Base-by-base conservation (phyloP, 2,888 invertebrate genomes). In the Drosophila prostipennis region DNA sequence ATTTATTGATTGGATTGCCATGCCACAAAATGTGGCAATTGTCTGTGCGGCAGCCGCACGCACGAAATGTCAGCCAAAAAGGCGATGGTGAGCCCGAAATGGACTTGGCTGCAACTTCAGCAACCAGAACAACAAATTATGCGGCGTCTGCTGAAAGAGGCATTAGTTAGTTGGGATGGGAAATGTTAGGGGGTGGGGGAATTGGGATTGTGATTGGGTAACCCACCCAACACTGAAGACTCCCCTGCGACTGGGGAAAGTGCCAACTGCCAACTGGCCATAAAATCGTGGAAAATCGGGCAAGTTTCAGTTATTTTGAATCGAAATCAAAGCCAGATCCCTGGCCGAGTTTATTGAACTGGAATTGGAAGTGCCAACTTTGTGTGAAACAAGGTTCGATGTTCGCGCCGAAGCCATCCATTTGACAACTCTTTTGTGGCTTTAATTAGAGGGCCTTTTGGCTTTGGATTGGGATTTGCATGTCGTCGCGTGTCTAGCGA, bases 1-100 rank as follows among this genome's bases (percentile, higher is more conserved):
- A 42, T 78, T 78, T 88, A 83, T 83, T 86, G 82, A 83, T 83
- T 87, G 86, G 26, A 26, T 5, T 26, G 26, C 26, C 37, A 83
- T 85, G 77, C 82, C 83, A 82, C 82, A 72, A 82, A 82, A 82
- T 87, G 82, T 83, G 82, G 86, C 83, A 83, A 85, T 73, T 77
- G 70, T 45, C 49, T 39, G 72, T 70, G 64, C 54, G 54, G 42
- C 61, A 46, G 70, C 60, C 29, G 72, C 61, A 69, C 58, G 72
- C 82, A 82, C 82, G 80, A 40, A 23, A 13, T 37, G 57, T 32
- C 39, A 56, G 45, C 43, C 81, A 79, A 81, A 87, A 87, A 53
- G 60, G 19, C 63, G 79, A 64, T 51, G 57, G 52, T 32, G 10
- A 8, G 43, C 54, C 85, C 39, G 48, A 85, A 55, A 79, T 82